A percentile compares a stretch with the other conserved stretches of the same genome.
Evolutionary conservation across 1,140 invertebrate species (phyloP).

Genomic region (Penaeus japonicus): DNA sequence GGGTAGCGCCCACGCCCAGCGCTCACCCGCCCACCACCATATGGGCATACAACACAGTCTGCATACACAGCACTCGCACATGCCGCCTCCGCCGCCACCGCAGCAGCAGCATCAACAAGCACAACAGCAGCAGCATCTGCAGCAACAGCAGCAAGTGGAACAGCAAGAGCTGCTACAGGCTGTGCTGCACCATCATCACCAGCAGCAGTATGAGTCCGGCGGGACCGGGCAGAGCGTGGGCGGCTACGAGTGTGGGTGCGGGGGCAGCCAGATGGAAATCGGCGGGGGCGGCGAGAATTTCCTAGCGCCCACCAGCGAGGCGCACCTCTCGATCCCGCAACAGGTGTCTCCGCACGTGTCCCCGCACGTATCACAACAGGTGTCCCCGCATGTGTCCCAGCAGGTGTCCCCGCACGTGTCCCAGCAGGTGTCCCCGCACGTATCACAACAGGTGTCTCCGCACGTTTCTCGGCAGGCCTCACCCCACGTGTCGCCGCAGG

Average conservation of each 20-base stretch:
- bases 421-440: not conserved
- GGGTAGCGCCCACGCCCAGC: constrained; percentile 49
- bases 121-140: constrained; percentile 10
- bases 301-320: too few relatives aligned
- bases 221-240: too few relatives aligned
- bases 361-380: too few relatives aligned
- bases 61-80: not conserved
- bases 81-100: not conserved
- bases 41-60: not conserved
- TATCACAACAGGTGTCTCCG: not conserved
- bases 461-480: not conserved
- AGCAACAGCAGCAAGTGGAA: constrained; percentile 6
- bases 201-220: too few relatives aligned
- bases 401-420: not conserved
- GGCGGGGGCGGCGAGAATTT: too few relatives aligned
- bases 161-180: too few relatives aligned
- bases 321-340: too few relatives aligned
- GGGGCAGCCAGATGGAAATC: too few relatives aligned
- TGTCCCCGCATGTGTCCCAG: not conserved
- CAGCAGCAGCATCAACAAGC: constrained; percentile 12
- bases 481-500: not conserved
- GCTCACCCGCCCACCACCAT: not conserved
- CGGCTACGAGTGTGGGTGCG: too few relatives aligned
- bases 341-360: too few relatives aligned
- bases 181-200: too few relatives aligned